phyloP scores from a whole-genome alignment of 2,113 vertebrate species.

The Pungitius pungitius region DNA sequence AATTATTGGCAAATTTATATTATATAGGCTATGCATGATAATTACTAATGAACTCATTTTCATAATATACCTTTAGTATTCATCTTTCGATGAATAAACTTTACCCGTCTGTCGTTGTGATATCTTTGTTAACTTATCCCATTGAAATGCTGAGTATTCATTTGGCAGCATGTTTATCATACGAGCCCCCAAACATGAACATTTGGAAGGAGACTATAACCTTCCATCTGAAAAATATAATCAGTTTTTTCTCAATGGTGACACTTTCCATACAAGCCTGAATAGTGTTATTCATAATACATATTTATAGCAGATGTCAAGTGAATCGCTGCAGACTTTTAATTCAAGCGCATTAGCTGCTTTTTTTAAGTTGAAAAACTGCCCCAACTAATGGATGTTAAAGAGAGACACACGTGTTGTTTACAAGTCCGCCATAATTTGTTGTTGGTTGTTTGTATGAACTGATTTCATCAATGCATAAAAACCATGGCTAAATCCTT shows the following conservation, averaged over 20 bases:
- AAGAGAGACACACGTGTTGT: slow-evolving; percentile 9
- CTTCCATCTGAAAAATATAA: not conserved
- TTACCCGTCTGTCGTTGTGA: too few species aligned
- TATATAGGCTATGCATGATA: not conserved
- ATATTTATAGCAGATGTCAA: slow-evolving; percentile 57
- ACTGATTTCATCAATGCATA: not conserved
- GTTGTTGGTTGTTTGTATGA: not conserved
- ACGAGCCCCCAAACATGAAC: not conserved
- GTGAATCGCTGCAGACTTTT: slow-evolving; percentile 50
- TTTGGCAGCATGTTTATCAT: not conserved
- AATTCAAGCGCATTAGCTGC: slow-evolving; percentile 56
- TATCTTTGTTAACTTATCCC: not conserved
- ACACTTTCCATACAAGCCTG: slow-evolving; percentile 19
- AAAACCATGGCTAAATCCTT: slow-evolving; percentile 8
- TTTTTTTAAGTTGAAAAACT: slow-evolving; percentile 39
- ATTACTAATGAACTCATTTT: not conserved
- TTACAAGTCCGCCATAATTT: not conserved
- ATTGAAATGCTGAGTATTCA: not conserved
- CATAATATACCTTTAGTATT: too few species aligned
- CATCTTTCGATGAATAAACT: too few species aligned
- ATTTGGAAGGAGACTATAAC: not conserved
- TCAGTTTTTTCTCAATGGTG: not conserved
- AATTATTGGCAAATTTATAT: not conserved
- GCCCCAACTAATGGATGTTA: too few species aligned
- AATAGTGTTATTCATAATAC: slow-evolving; percentile 44